Conservation (phyloP, 2,797 vertebrate species). For the Phalloptychus januarius region DNA sequence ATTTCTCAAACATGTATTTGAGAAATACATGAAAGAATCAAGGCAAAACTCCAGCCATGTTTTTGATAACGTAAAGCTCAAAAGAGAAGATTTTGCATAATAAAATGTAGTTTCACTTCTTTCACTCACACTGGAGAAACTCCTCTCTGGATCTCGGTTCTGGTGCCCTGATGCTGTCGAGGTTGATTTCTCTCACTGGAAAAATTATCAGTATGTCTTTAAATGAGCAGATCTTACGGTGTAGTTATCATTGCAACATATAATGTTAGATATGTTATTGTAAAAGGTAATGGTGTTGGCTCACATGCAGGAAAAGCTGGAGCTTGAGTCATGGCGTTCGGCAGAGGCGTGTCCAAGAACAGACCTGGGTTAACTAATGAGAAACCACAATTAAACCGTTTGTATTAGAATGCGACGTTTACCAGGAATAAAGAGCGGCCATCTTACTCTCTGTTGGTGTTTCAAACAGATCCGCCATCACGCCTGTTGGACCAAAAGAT, state of each 20-base stretch:
- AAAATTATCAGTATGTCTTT: slow-evolving; percentile 4
- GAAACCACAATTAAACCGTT: neutral
- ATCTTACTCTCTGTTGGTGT: slow-evolving; percentile 66
- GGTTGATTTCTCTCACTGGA: slow-evolving; percentile 79
- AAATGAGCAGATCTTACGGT: neutral
- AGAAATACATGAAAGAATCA: too few species aligned
- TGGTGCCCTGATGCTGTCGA: slow-evolving; percentile 80
- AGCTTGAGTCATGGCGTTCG: slow-evolving; percentile 28
- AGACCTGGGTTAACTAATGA: slow-evolving; percentile 76
- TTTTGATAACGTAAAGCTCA: too few species aligned
- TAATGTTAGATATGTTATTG: neutral
- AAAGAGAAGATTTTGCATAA: neutral
- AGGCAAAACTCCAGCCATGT: too few species aligned
- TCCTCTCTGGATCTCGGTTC: slow-evolving; percentile 81
- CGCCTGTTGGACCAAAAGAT: slow-evolving; percentile 52
- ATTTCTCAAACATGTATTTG: too few species aligned
- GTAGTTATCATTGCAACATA: neutral
- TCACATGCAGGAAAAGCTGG: slow-evolving; percentile 72
- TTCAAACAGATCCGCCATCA: slow-evolving; percentile 58
- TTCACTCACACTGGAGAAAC: slow-evolving; percentile 81
- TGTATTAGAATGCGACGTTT: neutral
- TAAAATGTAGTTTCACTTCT: too few species aligned
- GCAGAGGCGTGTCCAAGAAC: slow-evolving; percentile 75
- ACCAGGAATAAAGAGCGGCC: neutral
- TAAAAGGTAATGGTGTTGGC: neutral